Evolutionary conservation across 2,888 invertebrate genomes (phyloP).

Genomic region (Orchestes rusci): DNA sequence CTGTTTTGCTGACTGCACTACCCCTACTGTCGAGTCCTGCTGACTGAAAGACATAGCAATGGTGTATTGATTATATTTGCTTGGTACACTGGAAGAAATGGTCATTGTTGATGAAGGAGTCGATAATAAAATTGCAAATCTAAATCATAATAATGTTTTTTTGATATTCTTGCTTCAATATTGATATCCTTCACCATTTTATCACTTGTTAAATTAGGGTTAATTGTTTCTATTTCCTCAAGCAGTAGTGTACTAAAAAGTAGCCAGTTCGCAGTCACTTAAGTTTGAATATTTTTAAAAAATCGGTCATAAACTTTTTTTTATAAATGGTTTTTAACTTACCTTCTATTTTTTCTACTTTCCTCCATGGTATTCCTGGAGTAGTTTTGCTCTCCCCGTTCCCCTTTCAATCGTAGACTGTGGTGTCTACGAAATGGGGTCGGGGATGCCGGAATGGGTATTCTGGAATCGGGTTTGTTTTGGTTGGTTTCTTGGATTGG

Average conservation of each 20-base stretch:
- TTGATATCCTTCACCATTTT: too few relatives aligned
- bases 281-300: too few relatives aligned
- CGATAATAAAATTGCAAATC: not conserved
- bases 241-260: too few relatives aligned
- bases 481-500: slow-evolving; percentile 2
- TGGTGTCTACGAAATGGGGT: slow-evolving; percentile 30
- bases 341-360: not conserved
- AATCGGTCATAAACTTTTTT: too few relatives aligned
- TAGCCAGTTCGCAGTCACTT: too few relatives aligned
- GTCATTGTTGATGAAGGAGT: not conserved
- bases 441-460: slow-evolving; percentile 32
- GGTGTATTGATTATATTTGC: slow-evolving; percentile 6
- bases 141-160: too few relatives aligned
- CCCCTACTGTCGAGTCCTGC: slow-evolving; percentile 4
- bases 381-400: slow-evolving; percentile 9
- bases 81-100: slow-evolving; percentile 14
- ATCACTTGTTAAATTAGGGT: too few relatives aligned
- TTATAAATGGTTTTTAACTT: slow-evolving; percentile 2
- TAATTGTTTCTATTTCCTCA: too few relatives aligned
- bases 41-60: slow-evolving; percentile 2
- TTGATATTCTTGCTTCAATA: too few relatives aligned
- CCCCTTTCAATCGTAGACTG: slow-evolving; percentile 32
- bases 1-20: slow-evolving; percentile 24
- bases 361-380: slow-evolving; percentile 9
- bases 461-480: slow-evolving; percentile 24